Base-by-base conservation (phyloP, 2,113 vertebrate genomes). In the Campylomormyrus tamandua region DNA sequence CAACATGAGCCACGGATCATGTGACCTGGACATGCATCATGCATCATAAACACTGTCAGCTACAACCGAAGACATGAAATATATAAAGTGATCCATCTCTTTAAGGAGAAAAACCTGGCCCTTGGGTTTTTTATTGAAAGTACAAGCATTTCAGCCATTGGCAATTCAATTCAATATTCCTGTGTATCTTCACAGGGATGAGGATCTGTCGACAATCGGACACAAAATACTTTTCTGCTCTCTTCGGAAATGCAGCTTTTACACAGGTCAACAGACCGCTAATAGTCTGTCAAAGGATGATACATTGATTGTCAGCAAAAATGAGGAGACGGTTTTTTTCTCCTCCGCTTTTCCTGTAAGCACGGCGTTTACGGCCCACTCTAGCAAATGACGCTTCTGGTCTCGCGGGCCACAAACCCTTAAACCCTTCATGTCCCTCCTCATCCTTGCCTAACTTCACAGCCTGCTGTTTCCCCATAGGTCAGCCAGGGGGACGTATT, bases 281-380 rank as follows among this genome's bases (percentile, higher is more conserved):
- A 87, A 87, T 87, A 87, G 50, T 87, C 49, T 87, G 85, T 53
- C 49, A 87, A 53, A 87, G n/a, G 17, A 87, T 53, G 49, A 87
- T 53, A n/a, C 50, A 87, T 56, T 87, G 85, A 87, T 87, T 87
- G 85, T 87, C 85, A 53, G 31, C 50, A 7, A 39, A 84, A 87
- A 53, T 21, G 31, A 53, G 50, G 48, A 56, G 50, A 39, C 5
- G 7, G 19, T 53, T 56, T 53, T 39, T 48, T 6, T 35, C 17
- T 39, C 15, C 48, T 9, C 85, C 6, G 5, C 46, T 86, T 31
- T 48, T 86, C 83, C 83, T 50, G 83, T 50, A 48, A 86, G 85
- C 85, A 11, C 50, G 6, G n/a, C 42, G 27, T 87, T 87, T 87
- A 87, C 50, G 50, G 85, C 50, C 85, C 85, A 87, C 85, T 87